These are phyloP conservation scores for Liodrosophila aerea DNA, from an alignment of 2,888 invertebrate species.

Conservation along the genomic window DNA sequence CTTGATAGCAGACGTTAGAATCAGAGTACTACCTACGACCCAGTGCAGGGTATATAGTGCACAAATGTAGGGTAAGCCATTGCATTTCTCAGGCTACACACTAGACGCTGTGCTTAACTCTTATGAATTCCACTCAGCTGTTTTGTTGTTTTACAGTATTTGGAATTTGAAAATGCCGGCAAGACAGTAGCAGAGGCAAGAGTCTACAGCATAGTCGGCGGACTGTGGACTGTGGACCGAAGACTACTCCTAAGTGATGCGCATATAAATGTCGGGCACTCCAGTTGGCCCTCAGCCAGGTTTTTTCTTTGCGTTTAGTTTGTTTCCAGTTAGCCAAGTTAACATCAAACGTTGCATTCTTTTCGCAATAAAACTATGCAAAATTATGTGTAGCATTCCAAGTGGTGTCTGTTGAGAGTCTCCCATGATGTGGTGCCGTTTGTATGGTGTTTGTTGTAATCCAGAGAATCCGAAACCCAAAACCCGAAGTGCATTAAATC, in stretches of 20 bases:
- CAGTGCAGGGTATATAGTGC: conserved; percentile 3
- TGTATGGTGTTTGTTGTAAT: conserved; percentile 21
- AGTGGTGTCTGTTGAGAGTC: conserved; percentile 14
- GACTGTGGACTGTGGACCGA: conserved; percentile 3
- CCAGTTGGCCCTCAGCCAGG: conserved; percentile 59
- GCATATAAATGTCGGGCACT: conserved; percentile 78
- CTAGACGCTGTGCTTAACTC: conserved; percentile 39
- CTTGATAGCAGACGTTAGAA: no score
- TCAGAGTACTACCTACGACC: no score
- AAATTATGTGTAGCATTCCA: conserved; percentile 75
- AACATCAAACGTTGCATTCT: conserved; percentile 50
- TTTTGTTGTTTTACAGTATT: conserved; percentile 55
- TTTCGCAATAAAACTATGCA: conserved; percentile 75
- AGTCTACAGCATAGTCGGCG: conserved; percentile 8
- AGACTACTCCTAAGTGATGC: conserved; percentile 69
- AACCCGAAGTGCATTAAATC: conserved; percentile 24
- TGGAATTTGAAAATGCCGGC: conserved; percentile 46
- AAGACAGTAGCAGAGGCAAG: conserved; percentile 10
- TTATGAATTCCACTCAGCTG: conserved; percentile 74
- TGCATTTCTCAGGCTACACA: conserved; percentile 7
- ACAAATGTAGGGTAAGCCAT: conserved; percentile 21
- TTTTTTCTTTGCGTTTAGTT: no score
- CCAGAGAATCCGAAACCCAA: conserved; percentile 23
- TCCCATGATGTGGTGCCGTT: conserved; percentile 2
- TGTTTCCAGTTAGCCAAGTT: conserved; percentile 35